phyloP scores from a whole-genome alignment of 2,888 invertebrate genomes.

The Phlogophora meticulosa region DNA sequence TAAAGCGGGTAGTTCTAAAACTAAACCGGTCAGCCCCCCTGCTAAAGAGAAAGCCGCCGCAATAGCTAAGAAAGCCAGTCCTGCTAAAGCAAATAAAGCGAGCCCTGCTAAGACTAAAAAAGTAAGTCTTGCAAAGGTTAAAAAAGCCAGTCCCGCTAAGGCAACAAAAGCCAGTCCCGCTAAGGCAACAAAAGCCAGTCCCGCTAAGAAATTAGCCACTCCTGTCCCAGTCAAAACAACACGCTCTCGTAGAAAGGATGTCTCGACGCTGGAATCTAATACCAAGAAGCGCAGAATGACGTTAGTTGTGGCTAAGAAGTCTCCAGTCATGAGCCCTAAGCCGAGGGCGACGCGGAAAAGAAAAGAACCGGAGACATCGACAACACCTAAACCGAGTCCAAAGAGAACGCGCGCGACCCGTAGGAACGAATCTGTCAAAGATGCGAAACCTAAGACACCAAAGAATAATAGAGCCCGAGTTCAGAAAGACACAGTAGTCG shows the following conservation, averaged over 20 bases:
- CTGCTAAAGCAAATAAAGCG: neutral
- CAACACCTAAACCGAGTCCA: conserved; percentile 38
- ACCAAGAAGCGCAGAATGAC: conserved; percentile 70
- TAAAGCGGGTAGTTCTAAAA: conserved; percentile 13
- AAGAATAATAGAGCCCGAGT: conserved; percentile 71
- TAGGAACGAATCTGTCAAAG: conserved; percentile 37
- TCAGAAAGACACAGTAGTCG: conserved; percentile 65
- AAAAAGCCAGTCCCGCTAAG: neutral
- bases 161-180: neutral
- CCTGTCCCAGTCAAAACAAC: conserved; percentile 54
- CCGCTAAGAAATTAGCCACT: conserved; percentile 24
- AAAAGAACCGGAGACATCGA: conserved; percentile 41
- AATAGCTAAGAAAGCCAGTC: conserved; percentile 21
- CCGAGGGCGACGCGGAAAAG: conserved; percentile 48
- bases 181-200: neutral
- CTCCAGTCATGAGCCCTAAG: conserved; percentile 72
- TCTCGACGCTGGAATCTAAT: conserved; percentile 33
- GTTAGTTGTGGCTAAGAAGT: conserved; percentile 76
- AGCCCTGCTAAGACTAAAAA: neutral
- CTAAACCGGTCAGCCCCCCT: conserved; percentile 1
- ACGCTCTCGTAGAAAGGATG: conserved; percentile 58
- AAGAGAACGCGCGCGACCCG: conserved; percentile 65
- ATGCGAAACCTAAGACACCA: conserved; percentile 67
- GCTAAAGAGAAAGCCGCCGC: neutral
- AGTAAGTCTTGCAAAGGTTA: neutral